Conservation (phyloP, 2,113 vertebrate species). For the Elaphurus davidianus region DNA sequence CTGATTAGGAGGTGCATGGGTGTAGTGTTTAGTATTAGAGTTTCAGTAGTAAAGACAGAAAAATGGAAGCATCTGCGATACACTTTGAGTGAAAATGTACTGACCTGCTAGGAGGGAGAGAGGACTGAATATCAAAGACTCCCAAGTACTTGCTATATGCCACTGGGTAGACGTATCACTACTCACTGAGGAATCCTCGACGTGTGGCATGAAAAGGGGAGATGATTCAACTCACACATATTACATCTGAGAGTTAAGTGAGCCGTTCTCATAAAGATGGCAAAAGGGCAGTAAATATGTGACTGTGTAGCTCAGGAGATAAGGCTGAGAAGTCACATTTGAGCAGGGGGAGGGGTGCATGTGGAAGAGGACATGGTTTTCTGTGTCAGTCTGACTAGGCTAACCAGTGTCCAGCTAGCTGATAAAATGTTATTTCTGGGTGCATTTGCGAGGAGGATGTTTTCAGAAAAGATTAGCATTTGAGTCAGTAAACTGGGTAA, state of each 20-base stretch:
- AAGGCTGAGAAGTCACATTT: background rate
- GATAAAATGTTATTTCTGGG: background rate
- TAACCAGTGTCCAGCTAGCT: background rate
- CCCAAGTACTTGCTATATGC: background rate
- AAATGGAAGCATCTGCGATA: background rate
- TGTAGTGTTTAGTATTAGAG: background rate
- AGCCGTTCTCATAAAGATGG: background rate
- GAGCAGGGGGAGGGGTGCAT: background rate
- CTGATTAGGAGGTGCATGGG: background rate
- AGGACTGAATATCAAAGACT: background rate
- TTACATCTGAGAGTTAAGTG: background rate
- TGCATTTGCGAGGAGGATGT: background rate
- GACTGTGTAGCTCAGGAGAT: background rate
- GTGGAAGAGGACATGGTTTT: background rate
- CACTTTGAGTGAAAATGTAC: background rate
- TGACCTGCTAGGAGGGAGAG: background rate
- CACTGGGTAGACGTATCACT: background rate
- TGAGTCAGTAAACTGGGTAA: background rate
- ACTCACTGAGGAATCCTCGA: background rate
- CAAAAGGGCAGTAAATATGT: background rate
- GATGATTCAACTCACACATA: background rate
- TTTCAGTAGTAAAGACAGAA: background rate
- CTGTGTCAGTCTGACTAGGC: background rate
- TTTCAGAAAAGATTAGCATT: background rate
- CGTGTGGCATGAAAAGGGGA: background rate